Evolutionary conservation across 2,888 invertebrate genomes (phyloP).

Genomic region (Volucella zonaria): DNA sequence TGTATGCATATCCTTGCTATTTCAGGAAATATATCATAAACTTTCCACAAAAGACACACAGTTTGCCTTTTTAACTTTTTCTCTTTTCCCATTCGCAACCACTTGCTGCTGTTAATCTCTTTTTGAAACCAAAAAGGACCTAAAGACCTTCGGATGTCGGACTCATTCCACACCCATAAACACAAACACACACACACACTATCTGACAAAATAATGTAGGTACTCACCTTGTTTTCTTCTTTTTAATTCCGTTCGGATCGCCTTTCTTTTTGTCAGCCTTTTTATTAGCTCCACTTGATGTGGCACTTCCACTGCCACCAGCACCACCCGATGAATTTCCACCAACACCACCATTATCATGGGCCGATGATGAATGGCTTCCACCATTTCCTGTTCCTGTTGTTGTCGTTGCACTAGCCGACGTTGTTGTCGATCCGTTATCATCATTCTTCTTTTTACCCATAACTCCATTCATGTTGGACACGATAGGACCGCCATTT

Average conservation of each 20-base stretch:
- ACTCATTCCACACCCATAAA: conserved; percentile 1
- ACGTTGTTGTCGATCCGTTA: conserved; percentile 55
- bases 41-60: conserved; percentile 68
- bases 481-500: conserved; percentile 64
- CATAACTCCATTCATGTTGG: conserved; percentile 71
- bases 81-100: conserved; percentile 51
- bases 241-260: conserved; percentile 93
- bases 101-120: conserved; percentile 66
- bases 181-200: conserved; percentile 23
- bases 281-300: conserved; percentile 83
- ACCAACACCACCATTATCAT: conserved; percentile 54
- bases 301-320: conserved; percentile 45
- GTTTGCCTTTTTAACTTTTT: conserved; percentile 67
- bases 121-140: conserved; percentile 42
- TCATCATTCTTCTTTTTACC: conserved; percentile 71
- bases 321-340: conserved; percentile 55
- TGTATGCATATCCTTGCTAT: conserved; percentile 40
- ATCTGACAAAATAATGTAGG: conserved; percentile 15
- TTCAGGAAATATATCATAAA: conserved; percentile 72
- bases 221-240: conserved; percentile 94
- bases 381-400: conserved; percentile 59
- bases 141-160: conserved; percentile 1
- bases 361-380: conserved; percentile 68
- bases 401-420: conserved; percentile 57
- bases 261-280: conserved; percentile 91